phyloP scores from a whole-genome alignment of 2,797 vertebrate genomes.

The Pangasius krempfi region DNA sequence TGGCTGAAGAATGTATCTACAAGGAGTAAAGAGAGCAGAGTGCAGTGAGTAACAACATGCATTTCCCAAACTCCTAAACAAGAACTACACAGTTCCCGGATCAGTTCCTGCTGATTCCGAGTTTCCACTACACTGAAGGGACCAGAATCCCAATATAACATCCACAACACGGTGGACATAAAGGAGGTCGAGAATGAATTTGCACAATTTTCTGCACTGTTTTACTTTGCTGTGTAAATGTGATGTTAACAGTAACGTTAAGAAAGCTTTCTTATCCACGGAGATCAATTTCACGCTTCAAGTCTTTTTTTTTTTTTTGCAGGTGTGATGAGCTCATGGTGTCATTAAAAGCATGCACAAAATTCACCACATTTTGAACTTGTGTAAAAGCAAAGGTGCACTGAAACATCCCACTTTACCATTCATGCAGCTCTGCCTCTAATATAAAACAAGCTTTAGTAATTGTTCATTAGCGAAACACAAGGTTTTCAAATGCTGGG shows the following conservation, averaged over 20 bases:
- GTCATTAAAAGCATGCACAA: neutral
- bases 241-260: neutral
- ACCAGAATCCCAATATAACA: neutral
- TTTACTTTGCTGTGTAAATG: neutral
- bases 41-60: slow-evolving; percentile 8
- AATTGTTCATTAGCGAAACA: neutral
- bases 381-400: neutral
- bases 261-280: neutral
- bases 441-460: neutral
- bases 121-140: neutral
- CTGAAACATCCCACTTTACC: neutral
- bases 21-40: slow-evolving; percentile 41
- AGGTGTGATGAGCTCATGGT: neutral
- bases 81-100: neutral
- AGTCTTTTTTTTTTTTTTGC: neutral
- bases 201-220: neutral
- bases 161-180: neutral
- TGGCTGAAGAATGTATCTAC: slow-evolving; percentile 92
- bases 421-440: neutral
- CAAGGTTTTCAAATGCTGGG: neutral
- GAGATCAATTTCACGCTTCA: neutral
- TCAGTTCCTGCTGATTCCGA: neutral
- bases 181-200: neutral
- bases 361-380: neutral
- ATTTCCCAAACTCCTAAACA: neutral